These are phyloP conservation scores for Botia almorhae DNA, from an alignment of 2,797 vertebrate species.

Conservation along the genomic window DNA sequence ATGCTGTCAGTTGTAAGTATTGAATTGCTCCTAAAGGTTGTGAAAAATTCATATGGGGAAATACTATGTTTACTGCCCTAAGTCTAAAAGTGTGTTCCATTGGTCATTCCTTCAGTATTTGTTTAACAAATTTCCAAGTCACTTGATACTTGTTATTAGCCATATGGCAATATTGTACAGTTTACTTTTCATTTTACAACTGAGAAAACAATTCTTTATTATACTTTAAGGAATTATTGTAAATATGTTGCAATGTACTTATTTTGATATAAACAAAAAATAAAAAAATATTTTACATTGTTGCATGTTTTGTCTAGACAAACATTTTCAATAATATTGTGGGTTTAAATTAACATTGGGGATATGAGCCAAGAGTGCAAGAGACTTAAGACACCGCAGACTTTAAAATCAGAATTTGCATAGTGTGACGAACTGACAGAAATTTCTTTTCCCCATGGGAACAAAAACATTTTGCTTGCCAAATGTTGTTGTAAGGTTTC, in stretches of 20 bases:
- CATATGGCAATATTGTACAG: conserved; percentile 52
- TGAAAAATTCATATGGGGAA: background rate
- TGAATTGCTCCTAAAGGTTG: conserved; percentile 2
- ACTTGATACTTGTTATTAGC: conserved; percentile 7
- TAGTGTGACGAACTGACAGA: conserved; percentile 11
- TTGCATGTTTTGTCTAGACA: background rate
- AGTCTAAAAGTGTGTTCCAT: conserved; percentile 17
- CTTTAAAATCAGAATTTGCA: conserved; percentile 54
- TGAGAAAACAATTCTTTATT: conserved; percentile 60
- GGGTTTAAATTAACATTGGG: conserved; percentile 24
- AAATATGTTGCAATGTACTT: conserved; percentile 78
- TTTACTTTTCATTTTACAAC: conserved; percentile 30
- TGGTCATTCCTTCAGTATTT: conserved; percentile 53
- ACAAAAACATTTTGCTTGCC: background rate
- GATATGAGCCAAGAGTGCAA: background rate
- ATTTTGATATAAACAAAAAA: conserved; percentile 83
- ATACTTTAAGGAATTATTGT: conserved; percentile 76
- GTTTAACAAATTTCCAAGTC: conserved; percentile 16
- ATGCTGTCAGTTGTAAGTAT: conserved; percentile 25
- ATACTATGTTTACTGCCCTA: conserved; percentile 37
- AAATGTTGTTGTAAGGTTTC: background rate
- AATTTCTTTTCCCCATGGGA: background rate
- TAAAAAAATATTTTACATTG: conserved; percentile 67
- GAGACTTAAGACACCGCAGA: background rate
- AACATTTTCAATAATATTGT: conserved; percentile 73